Evolutionary conservation across 2,113 vertebrate species (phyloP), one percentile per base, ranked within the genome.

Genomic region (Anarhynchus alexandrinus): DNA sequence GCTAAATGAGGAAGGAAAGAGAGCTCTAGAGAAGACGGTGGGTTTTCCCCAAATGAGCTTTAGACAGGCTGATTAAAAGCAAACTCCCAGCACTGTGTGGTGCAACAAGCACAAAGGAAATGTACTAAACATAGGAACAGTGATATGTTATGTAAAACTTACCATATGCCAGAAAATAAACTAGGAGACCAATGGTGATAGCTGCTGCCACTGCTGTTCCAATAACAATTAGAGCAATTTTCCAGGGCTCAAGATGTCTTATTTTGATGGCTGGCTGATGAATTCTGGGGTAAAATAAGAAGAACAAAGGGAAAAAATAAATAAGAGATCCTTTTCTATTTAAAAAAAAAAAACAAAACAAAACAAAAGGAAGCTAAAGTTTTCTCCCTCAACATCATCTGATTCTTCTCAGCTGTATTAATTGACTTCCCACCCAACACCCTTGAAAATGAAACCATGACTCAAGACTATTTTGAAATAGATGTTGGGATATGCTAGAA

Each of bases 81-180:
- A 61, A 74, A 61, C 15, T 85, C 34, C 20, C 81, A 80, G 70
- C 15, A 29, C 4, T 20, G 40, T 27, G 40, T 32, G 23, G 49
- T 34, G 51, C 54, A 67, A 78, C 5, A 55, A 51, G 36, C 49
- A 69, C 27, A 69, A 58, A 94, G 19, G 23, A 91, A 79, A 79
- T 22, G 38, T n/a, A 34, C 12, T n/a, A 51, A 82, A 66, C 4
- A 13, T 2, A 21, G 23, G 32, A 73, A 79, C 6, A 55, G 17
- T 29, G 13, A 26, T 18, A 15, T 2, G 2, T 43, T 67, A 32
- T 36, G 6, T 73, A 85, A 88, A 94, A 86, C 97, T 98, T 95
- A 98, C 98, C 97, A 65, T 97, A 97, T 42, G 94, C 91, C 81
- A 98, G 92, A 92, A 98, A 98, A 94, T 98, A 93, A 76, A 96